Percentiles rank a stretch among this genome's conserved stretches.
Evolutionary conservation across 2,797 vertebrate species (phyloP).

Genomic region (Antennarius maculatus): DNA sequence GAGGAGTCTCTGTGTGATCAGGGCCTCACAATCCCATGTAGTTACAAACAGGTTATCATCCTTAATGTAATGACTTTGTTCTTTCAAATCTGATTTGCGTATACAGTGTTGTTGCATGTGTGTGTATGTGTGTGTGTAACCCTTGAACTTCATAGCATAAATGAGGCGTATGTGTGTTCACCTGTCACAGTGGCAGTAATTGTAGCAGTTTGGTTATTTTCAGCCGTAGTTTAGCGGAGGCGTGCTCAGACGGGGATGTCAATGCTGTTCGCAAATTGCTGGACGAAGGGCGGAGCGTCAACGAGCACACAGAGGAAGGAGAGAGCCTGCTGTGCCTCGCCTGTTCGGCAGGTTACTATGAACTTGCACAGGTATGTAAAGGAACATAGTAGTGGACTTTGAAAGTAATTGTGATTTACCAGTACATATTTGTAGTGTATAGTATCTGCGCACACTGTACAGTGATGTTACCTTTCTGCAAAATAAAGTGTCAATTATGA

Average conservation of each 20-base stretch:
- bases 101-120: not conserved
- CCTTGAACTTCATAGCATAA: constrained; percentile 8
- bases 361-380: constrained; percentile 94
- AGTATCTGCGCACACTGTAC: not conserved
- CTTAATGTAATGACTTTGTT: too few relatives aligned
- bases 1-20: too few relatives aligned
- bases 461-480: not conserved
- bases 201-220: constrained; percentile 90
- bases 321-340: constrained; percentile 97
- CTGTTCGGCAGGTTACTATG: constrained; percentile 98
- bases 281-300: constrained; percentile 97
- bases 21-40: not conserved
- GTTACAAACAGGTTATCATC: not conserved
- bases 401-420: not conserved
- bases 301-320: constrained; percentile 98
- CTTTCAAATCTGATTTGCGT: constrained; percentile 2
- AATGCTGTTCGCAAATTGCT: constrained; percentile 97
- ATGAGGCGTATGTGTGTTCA: constrained; percentile 66
- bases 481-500: not conserved
- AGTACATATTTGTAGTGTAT: not conserved
- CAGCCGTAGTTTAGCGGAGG: constrained; percentile 99
- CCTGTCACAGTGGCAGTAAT: constrained; percentile 87
- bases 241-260: constrained; percentile 98
- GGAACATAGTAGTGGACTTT: too few relatives aligned
- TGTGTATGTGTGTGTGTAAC: constrained; percentile 2